Conservation (phyloP, 2,888 invertebrate genomes). For the Labia minor region DNA sequence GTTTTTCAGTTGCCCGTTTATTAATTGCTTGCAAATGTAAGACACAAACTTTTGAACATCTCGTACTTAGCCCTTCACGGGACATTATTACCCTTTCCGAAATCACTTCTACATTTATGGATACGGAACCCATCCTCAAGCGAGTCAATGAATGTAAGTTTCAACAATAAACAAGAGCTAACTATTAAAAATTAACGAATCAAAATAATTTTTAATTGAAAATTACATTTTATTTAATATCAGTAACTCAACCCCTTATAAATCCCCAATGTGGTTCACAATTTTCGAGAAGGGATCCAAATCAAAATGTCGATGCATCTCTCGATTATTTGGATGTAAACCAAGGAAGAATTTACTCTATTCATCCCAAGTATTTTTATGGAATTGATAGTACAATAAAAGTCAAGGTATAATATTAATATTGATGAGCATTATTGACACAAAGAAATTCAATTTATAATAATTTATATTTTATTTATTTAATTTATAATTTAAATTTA, state of each 20-base stretch:
- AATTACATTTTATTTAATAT: neutral
- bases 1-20: neutral
- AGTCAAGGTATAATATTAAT: neutral
- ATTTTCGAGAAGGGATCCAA: neutral
- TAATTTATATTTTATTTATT: too few relatives aligned
- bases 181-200: too few relatives aligned
- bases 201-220: too few relatives aligned
- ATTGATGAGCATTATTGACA: too few relatives aligned
- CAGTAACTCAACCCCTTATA: neutral
- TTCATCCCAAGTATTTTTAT: neutral
- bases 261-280: neutral
- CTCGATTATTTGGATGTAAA: neutral
- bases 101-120: neutral
- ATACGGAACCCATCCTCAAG: neutral
- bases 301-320: neutral
- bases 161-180: neutral
- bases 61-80: neutral
- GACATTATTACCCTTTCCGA: neutral
- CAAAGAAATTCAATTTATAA: too few relatives aligned
- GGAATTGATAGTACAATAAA: neutral
- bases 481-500: too few relatives aligned
- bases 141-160: neutral
- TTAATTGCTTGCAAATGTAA: neutral
- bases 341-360: neutral
- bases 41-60: neutral